These are phyloP conservation scores for Eunapius fragilis DNA, from an alignment of 37 sponge, comb jelly and placozoan species.

Conservation along the genomic window DNA sequence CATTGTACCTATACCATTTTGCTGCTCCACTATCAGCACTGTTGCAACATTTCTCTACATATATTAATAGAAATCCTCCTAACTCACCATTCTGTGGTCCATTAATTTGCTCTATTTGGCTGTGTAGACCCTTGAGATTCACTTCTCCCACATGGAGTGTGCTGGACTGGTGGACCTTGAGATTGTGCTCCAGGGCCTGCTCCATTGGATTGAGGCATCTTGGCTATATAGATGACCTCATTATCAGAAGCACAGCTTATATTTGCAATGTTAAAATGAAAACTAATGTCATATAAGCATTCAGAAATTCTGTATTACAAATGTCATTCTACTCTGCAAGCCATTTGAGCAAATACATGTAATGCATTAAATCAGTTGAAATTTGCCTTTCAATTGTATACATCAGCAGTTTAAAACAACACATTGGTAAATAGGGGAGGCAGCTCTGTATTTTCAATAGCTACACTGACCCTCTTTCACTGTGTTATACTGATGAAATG, in stretches of 20 bases:
- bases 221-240: not conserved
- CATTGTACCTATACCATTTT: too few species aligned
- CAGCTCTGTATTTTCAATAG: not conserved
- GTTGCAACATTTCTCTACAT: too few species aligned
- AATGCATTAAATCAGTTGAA: not conserved
- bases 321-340: too few species aligned
- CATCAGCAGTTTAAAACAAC: not conserved
- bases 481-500: not conserved
- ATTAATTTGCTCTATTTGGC: not conserved
- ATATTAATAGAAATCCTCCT: too few species aligned
- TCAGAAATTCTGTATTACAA: too few species aligned
- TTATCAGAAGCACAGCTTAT: not conserved
- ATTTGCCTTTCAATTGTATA: not conserved
- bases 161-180: not conserved
- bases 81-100: not conserved
- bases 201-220: not conserved
- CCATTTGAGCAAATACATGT: too few species aligned
- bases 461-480: not conserved
- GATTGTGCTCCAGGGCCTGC: not conserved
- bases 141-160: not conserved
- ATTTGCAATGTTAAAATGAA: not conserved
- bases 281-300: too few species aligned
- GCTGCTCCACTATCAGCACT: too few species aligned
- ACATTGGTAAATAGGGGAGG: not conserved
- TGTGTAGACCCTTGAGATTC: not conserved